Evolutionary conservation across 2,113 vertebrate genomes (phyloP).

Genomic region (Pangasianodon gigas): DNA sequence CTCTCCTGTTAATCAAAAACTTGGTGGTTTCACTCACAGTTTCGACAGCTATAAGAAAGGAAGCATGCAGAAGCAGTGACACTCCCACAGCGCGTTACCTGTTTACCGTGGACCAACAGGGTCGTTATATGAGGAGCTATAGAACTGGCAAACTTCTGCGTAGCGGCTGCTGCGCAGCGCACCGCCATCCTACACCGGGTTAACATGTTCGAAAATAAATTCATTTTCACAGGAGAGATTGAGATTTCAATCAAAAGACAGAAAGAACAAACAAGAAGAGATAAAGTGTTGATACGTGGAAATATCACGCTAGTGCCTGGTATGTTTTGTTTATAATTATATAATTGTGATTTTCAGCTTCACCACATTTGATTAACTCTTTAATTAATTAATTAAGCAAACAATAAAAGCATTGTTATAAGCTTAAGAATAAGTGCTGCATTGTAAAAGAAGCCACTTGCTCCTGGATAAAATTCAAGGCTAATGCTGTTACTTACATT

Average conservation of each 20-base stretch:
- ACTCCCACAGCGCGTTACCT: constrained; percentile 80
- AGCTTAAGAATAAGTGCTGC: not conserved
- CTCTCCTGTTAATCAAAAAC: constrained; percentile 45
- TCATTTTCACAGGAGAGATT: constrained; percentile 13
- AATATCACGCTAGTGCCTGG: no score
- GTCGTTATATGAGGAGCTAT: constrained; percentile 96
- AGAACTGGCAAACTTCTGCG: constrained; percentile 90
- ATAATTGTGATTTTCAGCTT: not conserved
- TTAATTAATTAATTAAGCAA: not conserved
- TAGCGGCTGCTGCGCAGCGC: constrained; percentile 85
- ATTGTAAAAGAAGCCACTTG: not conserved
- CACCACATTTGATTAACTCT: not conserved
- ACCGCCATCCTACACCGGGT: constrained; percentile 83
- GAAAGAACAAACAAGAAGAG: constrained; percentile 7
- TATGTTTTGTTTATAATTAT: not conserved
- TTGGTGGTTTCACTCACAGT: constrained; percentile 16
- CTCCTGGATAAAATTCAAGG: not conserved
- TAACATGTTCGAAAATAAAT: constrained; percentile 31
- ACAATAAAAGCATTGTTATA: not conserved
- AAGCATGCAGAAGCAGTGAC: constrained; percentile 67
- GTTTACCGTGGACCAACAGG: constrained; percentile 95
- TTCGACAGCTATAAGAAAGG: not conserved
- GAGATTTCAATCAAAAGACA: constrained; percentile 12
- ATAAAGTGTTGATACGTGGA: not conserved
- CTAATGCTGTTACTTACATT: not conserved